phyloP scores from a whole-genome alignment of 2,888 invertebrate species.

The Neocrepidodera transversa region DNA sequence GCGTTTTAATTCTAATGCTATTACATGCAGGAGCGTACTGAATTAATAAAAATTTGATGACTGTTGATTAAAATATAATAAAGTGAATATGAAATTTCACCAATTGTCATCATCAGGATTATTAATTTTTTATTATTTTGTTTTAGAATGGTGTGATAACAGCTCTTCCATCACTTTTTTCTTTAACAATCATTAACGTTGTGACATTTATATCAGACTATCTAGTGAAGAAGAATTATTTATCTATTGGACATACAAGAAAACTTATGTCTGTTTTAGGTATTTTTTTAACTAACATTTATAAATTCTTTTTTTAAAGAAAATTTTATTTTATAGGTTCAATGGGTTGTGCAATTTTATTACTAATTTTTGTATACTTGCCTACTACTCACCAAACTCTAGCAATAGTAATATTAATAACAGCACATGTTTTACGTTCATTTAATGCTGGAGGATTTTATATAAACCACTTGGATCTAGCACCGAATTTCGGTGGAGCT shows the following conservation, averaged over 20 bases:
- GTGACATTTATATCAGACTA: not conserved
- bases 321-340: not conserved
- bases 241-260: not conserved
- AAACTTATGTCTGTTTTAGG: constrained; percentile 9
- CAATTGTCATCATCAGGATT: too few relatives aligned
- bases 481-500: constrained; percentile 8
- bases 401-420: not conserved
- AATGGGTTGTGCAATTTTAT: not conserved
- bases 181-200: not conserved
- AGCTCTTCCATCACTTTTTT: constrained; percentile 57
- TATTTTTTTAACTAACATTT: too few relatives aligned
- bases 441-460: constrained; percentile 2
- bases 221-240: constrained; percentile 6
- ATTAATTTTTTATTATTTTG: too few relatives aligned
- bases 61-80: too few relatives aligned
- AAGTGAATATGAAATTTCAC: too few relatives aligned
- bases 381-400: not conserved
- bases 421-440: not conserved
- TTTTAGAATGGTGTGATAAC: constrained; percentile 71
- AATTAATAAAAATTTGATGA: too few relatives aligned
- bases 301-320: too few relatives aligned
- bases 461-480: constrained; percentile 13
- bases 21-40: too few relatives aligned
- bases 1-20: too few relatives aligned
- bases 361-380: not conserved